Percentiles rank a stretch among this genome's conserved stretches.
Evolutionary conservation across 2,113 vertebrate genomes (phyloP).

Genomic region (Thalassarche chlororhynchos): DNA sequence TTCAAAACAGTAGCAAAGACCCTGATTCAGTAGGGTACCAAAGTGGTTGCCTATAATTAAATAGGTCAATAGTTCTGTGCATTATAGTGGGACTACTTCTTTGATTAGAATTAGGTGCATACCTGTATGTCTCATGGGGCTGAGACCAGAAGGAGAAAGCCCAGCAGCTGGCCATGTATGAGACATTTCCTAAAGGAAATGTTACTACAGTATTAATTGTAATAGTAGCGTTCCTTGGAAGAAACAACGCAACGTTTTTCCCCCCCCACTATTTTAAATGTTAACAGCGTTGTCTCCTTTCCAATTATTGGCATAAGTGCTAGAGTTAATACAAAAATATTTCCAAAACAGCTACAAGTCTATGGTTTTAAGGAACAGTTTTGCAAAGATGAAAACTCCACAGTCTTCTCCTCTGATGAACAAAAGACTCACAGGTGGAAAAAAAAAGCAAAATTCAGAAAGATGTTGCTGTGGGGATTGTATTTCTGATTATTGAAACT

Average conservation of each 20-base stretch:
- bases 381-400: not conserved
- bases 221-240: not conserved
- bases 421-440: not conserved
- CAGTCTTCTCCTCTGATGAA: not conserved
- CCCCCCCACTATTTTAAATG: not conserved
- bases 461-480: not conserved
- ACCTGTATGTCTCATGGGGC: not conserved
- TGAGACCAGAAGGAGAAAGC: not conserved
- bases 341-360: not conserved
- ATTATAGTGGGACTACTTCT: not conserved
- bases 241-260: not conserved
- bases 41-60: not conserved
- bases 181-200: slow-evolving; percentile 42
- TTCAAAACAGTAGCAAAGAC: not conserved
- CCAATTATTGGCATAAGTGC: not conserved
- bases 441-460: not conserved
- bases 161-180: not conserved
- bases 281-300: not conserved
- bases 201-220: not conserved
- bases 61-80: not conserved
- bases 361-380: not conserved
- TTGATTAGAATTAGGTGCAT: not conserved
- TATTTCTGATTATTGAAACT: not conserved
- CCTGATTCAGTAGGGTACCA: not conserved
- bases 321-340: not conserved